A percentile compares a stretch with the other conserved stretches of the same genome.
These are phyloP conservation scores for Nephila pilipes DNA, from an alignment of 1,140 invertebrate genomes.

Conservation along the genomic window DNA sequence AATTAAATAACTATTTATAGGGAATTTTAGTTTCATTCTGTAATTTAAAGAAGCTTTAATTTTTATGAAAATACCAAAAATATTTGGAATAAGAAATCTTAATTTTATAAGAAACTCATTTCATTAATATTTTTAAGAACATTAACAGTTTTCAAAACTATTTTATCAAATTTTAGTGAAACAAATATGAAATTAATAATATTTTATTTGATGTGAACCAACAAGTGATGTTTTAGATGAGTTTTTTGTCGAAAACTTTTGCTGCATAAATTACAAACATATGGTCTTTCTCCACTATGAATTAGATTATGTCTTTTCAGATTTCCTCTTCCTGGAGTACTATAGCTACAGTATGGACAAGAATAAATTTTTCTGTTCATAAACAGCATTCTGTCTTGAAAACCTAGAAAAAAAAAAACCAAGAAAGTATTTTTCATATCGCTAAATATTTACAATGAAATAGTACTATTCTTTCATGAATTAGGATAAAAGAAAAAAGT, in stretches of 20 bases:
- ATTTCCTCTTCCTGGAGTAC: constrained; percentile 42
- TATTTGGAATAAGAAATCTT: no score
- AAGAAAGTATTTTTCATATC: no score
- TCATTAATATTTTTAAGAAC: background rate
- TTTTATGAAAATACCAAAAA: no score
- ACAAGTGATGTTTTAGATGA: constrained; percentile 6
- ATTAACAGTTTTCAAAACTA: background rate
- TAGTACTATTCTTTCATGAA: no score
- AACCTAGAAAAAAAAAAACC: background rate
- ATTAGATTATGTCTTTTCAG: constrained; percentile 23
- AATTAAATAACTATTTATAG: no score
- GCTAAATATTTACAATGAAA: no score
- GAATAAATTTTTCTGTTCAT: background rate
- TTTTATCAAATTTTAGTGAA: background rate
- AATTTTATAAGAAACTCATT: no score
- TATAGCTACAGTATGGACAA: background rate
- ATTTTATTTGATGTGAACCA: background rate
- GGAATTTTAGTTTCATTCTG: no score
- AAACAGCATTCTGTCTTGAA: background rate
- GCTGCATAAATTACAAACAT: constrained; percentile 57
- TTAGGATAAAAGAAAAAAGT: no score
- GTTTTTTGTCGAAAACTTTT: constrained; percentile 55
- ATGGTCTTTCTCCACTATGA: constrained; percentile 9
- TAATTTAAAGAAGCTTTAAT: no score
- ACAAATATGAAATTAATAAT: background rate